Evolutionary conservation across 1,140 invertebrate genomes (phyloP), one percentile per base, ranked within the genome.

Genomic region (Chymomyza costata): DNA sequence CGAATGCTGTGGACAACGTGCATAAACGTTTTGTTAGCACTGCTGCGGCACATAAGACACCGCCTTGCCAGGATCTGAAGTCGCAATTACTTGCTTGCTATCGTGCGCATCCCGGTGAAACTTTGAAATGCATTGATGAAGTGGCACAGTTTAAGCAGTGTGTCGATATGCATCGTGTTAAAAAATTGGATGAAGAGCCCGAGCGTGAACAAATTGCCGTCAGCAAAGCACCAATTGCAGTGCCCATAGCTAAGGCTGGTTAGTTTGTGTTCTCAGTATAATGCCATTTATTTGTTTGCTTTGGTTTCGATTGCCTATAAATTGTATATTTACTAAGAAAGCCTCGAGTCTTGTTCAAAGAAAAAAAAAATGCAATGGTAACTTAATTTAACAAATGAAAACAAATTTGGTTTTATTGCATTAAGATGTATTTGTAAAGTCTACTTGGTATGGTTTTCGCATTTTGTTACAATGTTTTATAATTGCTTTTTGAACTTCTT

Each of bases 101-200:
- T 52, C 85, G 87, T 43, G 84, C 87, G 0, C 55, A 89, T 87
- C 87, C 88, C 31, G 85, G 81, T 13, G 86, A 89, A 68, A 87
- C 85, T 11, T 51, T 89, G 0, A 87, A 87, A 30, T 89, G 88
- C 83, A 82, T 87, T 2, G 74, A 82, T 37, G 76, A 88, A 47
- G 87, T 89, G 1, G 58, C 87, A 35, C 81, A 88, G 49, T 89
- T 89, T 63, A 84, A 82, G 17, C 85, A 85, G 54, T 89, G 88
- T 56, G 87, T 89, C 14, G 87, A 87, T 49, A 56, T 83, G 61
- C 84, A 86, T 48, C 85, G 87, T 30, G 58, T 83, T 15, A 65
- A 70, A 25, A 83, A 82, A 41, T 45, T 85, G 13, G 78, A 76
- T 10, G 56, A 44, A 11, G 53, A 63, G 35, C 48, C 73, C 0